Conservation (phyloP, 2,888 invertebrate species). For the Euzetes globulus region DNA sequence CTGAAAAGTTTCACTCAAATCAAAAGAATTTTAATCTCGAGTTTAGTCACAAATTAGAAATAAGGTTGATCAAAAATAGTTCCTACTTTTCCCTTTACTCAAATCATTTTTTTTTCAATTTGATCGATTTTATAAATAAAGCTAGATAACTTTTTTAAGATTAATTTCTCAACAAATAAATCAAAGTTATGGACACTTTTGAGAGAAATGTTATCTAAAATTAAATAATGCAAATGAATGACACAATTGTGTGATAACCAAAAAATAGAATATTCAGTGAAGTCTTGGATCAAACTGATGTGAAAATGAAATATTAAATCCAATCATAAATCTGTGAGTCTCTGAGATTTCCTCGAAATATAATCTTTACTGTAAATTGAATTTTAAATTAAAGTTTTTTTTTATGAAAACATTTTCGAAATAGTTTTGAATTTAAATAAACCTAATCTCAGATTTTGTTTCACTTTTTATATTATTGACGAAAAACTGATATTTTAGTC, state of each 20-base stretch:
- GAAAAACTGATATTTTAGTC: no score
- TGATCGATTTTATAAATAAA: no score
- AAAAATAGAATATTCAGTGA: neutral
- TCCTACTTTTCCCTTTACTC: no score
- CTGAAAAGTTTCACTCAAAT: no score
- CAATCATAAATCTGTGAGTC: neutral
- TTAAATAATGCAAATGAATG: neutral
- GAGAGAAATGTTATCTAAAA: neutral
- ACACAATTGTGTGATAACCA: neutral
- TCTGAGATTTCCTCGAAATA: neutral
- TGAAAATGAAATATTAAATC: constrained; percentile 4
- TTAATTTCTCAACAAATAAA: no score
- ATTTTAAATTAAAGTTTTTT: constrained; percentile 20
- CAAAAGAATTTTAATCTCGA: no score
- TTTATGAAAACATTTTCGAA: neutral
- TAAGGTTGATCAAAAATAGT: no score
- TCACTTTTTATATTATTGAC: neutral
- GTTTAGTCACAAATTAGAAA: no score
- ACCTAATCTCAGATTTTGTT: neutral
- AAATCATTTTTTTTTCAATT: no score
- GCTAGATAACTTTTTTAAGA: no score
- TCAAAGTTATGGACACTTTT: no score
- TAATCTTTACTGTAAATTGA: constrained; percentile 7
- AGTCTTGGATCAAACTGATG: no score
- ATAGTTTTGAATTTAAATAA: neutral